phyloP scores from a whole-genome alignment of 2,888 invertebrate species.

The Amphimallon solstitiale region DNA sequence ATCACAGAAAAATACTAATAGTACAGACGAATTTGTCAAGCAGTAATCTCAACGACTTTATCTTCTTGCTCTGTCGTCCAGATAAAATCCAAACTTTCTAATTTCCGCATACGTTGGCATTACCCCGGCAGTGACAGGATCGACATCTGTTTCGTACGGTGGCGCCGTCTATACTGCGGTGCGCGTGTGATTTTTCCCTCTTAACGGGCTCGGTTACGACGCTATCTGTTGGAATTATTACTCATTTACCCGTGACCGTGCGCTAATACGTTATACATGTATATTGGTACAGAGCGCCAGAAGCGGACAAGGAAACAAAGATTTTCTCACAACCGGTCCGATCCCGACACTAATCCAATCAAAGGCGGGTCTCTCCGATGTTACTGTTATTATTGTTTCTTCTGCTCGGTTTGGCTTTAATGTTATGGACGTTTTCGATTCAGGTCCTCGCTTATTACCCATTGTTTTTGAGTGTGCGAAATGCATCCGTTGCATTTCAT shows the following conservation, averaged over 20 bases:
- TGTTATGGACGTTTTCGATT: neutral
- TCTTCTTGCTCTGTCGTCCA: no score
- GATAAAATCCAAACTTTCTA: slow-evolving; percentile 28
- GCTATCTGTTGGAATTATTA: slow-evolving; percentile 21
- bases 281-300: neutral
- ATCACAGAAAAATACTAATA: slow-evolving; percentile 10
- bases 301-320: neutral
- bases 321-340: neutral
- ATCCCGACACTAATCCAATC: slow-evolving; percentile 27
- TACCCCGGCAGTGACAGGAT: slow-evolving; percentile 10
- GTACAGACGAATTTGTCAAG: slow-evolving; percentile 24
- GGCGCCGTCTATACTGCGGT: slow-evolving; percentile 22
- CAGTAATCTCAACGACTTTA: slow-evolving; percentile 24
- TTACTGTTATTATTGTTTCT: slow-evolving; percentile 31
- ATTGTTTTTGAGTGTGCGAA: neutral
- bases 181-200: slow-evolving; percentile 18
- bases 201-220: slow-evolving; percentile 6
- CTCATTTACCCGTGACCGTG: slow-evolving; percentile 14
- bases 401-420: slow-evolving; percentile 25
- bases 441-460: neutral
- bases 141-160: slow-evolving; percentile 19
- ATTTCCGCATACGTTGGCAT: slow-evolving; percentile 24
- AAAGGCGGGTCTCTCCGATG: slow-evolving; percentile 16
- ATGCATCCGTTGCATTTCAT: neutral
- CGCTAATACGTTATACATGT: slow-evolving; percentile 14